Percentiles rank a stretch among this genome's conserved stretches.
These are phyloP conservation scores for Calliscelio sp. DNA, from an alignment of 2,888 invertebrate genomes.

Conservation along the genomic window DNA sequence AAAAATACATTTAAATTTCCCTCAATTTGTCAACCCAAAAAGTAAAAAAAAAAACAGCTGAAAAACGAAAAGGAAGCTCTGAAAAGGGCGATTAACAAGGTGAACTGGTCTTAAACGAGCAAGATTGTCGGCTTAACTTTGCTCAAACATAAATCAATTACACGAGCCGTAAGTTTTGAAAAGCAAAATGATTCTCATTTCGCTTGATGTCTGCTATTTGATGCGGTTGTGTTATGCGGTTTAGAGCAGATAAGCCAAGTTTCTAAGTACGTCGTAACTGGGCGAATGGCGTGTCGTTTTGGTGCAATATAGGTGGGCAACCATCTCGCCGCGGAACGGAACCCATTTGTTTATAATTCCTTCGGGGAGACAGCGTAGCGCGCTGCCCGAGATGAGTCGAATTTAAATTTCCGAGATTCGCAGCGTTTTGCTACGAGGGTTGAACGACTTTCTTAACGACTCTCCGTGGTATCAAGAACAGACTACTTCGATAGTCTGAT, in stretches of 20 bases:
- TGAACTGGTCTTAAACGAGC: constrained; percentile 12
- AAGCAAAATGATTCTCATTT: constrained; percentile 67
- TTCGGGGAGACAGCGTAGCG: constrained; percentile 63
- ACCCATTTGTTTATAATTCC: constrained; percentile 76
- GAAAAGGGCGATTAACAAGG: constrained; percentile 25
- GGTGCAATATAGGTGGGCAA: constrained; percentile 65
- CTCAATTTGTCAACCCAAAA: too few relatives aligned
- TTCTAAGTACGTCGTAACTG: constrained; percentile 78
- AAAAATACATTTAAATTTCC: too few relatives aligned
- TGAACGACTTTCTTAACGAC: constrained; percentile 70
- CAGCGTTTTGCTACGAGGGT: constrained; percentile 39
- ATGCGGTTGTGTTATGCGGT: constrained; percentile 75
- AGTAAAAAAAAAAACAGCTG: too few relatives aligned
- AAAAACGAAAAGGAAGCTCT: not conserved
- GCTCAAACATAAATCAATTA: constrained; percentile 62
- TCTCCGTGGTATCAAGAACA: constrained; percentile 53
- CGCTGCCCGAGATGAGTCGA: constrained; percentile 58
- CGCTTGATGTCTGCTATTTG: constrained; percentile 63
- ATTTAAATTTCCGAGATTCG: constrained; percentile 72
- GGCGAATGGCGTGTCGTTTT: constrained; percentile 77
- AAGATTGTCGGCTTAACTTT: constrained; percentile 41
- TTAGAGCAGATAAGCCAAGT: constrained; percentile 78
- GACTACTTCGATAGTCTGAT: constrained; percentile 56
- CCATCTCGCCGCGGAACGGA: constrained; percentile 65
- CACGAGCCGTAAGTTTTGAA: constrained; percentile 56